These are phyloP conservation scores for Ascidia mentula DNA, from an alignment of 23 tunicate species.

Conservation along the genomic window DNA sequence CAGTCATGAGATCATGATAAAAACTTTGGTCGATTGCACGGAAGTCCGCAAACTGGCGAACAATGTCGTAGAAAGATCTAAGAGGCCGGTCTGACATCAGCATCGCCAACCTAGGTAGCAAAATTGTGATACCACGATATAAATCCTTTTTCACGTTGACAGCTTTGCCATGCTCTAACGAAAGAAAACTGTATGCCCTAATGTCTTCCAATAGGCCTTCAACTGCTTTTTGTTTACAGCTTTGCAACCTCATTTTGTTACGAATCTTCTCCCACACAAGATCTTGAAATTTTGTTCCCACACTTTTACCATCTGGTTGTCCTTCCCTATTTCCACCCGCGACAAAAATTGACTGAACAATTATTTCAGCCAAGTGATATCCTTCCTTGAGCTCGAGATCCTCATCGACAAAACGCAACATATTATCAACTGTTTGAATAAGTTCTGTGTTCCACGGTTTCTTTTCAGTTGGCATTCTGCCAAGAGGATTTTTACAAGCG, in stretches of 20 bases:
- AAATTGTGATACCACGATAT: neutral
- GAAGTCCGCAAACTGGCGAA: neutral
- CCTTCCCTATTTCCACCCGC: neutral
- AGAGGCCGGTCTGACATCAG: neutral
- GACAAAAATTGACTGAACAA: neutral
- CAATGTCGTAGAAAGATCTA: neutral
- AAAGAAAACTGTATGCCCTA: neutral
- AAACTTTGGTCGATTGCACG: neutral
- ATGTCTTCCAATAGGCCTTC: neutral
- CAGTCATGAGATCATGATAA: neutral
- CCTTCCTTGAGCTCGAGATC: neutral
- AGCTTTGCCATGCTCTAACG: neutral
- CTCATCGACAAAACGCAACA: neutral
- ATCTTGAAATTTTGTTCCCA: neutral
- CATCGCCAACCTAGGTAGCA: neutral
- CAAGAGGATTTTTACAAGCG: constrained; percentile 36
- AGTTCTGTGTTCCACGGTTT: constrained; percentile 17
- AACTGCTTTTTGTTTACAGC: neutral
- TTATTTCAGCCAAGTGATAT: neutral
- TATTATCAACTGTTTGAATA: neutral
- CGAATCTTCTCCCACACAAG: neutral
- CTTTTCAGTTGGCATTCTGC: constrained; percentile 14
- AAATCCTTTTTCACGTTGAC: neutral
- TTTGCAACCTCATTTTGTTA: neutral
- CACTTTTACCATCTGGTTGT: neutral